phyloP scores from a whole-genome alignment of 2,797 vertebrate genomes.

The Rhinoraja longicauda region DNA sequence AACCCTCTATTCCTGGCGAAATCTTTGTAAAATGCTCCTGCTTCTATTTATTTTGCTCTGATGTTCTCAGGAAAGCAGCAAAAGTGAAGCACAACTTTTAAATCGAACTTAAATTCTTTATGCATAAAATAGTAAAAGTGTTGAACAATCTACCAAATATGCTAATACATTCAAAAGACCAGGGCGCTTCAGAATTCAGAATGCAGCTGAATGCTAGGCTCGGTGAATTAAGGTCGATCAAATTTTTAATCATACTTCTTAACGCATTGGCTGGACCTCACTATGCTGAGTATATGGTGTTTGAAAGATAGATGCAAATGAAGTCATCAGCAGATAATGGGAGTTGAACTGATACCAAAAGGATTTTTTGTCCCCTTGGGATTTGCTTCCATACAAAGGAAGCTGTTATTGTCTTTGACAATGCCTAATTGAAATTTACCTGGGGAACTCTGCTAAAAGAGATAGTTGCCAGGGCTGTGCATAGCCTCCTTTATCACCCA shows the following conservation, averaged over 20 bases:
- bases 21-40: too few relatives aligned
- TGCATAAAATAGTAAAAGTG: neutral
- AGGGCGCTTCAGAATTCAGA: neutral
- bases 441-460: conserved; percentile 7
- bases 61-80: neutral
- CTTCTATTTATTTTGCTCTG: too few relatives aligned
- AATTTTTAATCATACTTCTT: neutral
- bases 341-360: conserved; percentile 11
- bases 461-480: neutral
- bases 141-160: neutral
- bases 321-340: conserved; percentile 8
- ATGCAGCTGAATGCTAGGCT: neutral
- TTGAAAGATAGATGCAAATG: neutral
- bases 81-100: neutral
- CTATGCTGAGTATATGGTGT: neutral
- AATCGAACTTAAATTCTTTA: neutral
- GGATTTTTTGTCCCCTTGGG: neutral
- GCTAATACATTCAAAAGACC: neutral
- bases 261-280: neutral
- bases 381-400: neutral
- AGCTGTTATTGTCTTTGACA: conserved; percentile 16
- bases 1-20: too few relatives aligned
- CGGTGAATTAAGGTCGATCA: neutral
- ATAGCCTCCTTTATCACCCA: neutral
- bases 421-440: conserved; percentile 23